Evolutionary conservation across 2,797 vertebrate genomes (phyloP).

Genomic region (Parauchenoglanis ngamensis): DNA sequence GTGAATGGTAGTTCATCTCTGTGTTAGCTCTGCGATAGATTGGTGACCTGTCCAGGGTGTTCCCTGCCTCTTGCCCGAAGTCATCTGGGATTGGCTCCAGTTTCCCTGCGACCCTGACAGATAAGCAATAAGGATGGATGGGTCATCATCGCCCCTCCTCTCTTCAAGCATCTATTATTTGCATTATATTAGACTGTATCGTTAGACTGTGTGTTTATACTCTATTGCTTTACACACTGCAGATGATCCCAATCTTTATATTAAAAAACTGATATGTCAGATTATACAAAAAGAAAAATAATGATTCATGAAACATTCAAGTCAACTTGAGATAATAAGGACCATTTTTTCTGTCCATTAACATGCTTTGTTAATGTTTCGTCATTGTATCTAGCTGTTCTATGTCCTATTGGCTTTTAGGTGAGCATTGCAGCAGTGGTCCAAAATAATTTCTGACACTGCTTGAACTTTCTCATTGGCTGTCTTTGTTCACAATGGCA

Average conservation of each 20-base stretch:
- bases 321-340: not conserved
- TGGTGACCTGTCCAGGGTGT: too few relatives aligned
- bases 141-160: not conserved
- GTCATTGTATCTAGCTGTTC: not conserved
- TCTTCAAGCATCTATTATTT: not conserved
- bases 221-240: not conserved
- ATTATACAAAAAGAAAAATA: not conserved
- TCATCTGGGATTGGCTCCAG: too few relatives aligned
- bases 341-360: not conserved
- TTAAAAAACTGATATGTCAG: not conserved
- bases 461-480: not conserved
- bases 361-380: not conserved
- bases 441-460: not conserved
- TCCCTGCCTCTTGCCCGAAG: too few relatives aligned
- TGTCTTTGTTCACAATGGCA: not conserved
- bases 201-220: not conserved
- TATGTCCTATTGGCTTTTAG: not conserved
- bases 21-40: too few relatives aligned
- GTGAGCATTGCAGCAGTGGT: not conserved
- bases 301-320: not conserved
- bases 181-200: not conserved
- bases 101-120: too few relatives aligned
- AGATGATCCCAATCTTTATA: not conserved
- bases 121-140: too few relatives aligned
- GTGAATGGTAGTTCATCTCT: too few relatives aligned